These are phyloP conservation scores for Leptarthrus brevirostris DNA, from an alignment of 2,888 invertebrate genomes.

Conservation along the genomic window DNA sequence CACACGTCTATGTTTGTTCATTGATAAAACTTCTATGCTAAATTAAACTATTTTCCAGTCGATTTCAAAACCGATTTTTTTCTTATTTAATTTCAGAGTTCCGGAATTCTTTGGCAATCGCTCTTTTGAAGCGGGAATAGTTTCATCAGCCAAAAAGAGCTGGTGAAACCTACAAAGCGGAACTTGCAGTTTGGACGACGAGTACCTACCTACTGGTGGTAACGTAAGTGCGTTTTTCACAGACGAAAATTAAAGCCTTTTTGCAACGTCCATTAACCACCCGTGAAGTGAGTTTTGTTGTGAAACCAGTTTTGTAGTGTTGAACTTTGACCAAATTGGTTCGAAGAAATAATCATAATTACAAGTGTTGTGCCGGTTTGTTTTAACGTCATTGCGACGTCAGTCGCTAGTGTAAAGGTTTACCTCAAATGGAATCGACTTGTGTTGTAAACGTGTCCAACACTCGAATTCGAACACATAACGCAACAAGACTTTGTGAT, in stretches of 20 bases:
- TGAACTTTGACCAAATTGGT: slow-evolving; percentile 15
- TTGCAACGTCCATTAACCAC: neutral
- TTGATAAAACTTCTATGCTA: neutral
- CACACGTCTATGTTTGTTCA: neutral
- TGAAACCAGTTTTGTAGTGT: slow-evolving; percentile 27
- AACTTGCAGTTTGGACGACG: no score
- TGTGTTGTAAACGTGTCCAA: neutral
- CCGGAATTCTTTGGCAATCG: neutral
- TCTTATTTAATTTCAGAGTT: neutral
- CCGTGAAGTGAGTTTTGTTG: neutral
- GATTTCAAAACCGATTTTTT: neutral
- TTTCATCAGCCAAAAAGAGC: no score
- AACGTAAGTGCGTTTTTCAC: slow-evolving; percentile 1
- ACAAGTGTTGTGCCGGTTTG: neutral
- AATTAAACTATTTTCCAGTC: neutral
- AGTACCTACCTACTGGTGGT: neutral
- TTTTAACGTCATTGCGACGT: neutral
- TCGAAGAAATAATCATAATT: neutral
- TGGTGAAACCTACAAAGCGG: no score
- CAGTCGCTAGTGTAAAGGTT: neutral
- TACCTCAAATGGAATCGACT: slow-evolving; percentile 31
- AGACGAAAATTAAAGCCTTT: neutral
- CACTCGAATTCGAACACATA: slow-evolving; percentile 3
- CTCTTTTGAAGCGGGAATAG: no score
- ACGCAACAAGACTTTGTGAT: neutral